phyloP scores from a whole-genome alignment of 2,113 vertebrate genomes.

The Nothocercus nigrocapillus region DNA sequence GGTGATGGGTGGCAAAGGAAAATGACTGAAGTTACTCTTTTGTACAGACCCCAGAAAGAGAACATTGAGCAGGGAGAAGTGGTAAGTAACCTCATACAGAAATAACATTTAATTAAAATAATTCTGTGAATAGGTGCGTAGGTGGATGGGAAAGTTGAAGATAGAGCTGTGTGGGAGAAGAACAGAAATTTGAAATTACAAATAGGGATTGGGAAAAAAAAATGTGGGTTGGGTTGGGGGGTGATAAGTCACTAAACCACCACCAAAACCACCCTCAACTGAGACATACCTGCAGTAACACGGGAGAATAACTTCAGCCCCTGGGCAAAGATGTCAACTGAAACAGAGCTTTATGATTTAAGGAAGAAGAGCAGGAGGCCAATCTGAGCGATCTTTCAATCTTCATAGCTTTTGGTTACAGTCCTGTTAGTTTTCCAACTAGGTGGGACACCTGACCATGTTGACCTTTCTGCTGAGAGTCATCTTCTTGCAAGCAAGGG shows the following conservation, averaged over 20 bases:
- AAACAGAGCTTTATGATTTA: background rate
- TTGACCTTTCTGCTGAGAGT: background rate
- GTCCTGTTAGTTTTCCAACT: background rate
- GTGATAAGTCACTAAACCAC: background rate
- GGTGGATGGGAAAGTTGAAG: background rate
- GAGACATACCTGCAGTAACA: background rate
- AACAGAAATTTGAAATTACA: background rate
- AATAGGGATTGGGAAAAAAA: background rate
- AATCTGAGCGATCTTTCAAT: background rate
- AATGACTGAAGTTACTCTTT: background rate
- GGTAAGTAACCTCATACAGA: background rate
- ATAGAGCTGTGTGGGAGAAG: background rate
- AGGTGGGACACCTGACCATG: background rate
- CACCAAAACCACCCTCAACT: background rate
- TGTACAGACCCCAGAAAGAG: background rate
- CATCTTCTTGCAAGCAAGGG: background rate
- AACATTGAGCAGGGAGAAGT: background rate
- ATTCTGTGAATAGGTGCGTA: background rate
- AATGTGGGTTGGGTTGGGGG: background rate
- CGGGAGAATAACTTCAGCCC: background rate
- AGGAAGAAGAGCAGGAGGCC: background rate
- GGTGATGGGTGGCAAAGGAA: background rate
- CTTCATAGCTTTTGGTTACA: background rate
- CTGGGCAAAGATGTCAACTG: background rate
- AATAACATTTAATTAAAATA: conserved; percentile 29